These are phyloP conservation scores for Aurelia aurita DNA, from an alignment of 30 jellyfish, hydroid and myxozoan species.

Conservation along the genomic window DNA sequence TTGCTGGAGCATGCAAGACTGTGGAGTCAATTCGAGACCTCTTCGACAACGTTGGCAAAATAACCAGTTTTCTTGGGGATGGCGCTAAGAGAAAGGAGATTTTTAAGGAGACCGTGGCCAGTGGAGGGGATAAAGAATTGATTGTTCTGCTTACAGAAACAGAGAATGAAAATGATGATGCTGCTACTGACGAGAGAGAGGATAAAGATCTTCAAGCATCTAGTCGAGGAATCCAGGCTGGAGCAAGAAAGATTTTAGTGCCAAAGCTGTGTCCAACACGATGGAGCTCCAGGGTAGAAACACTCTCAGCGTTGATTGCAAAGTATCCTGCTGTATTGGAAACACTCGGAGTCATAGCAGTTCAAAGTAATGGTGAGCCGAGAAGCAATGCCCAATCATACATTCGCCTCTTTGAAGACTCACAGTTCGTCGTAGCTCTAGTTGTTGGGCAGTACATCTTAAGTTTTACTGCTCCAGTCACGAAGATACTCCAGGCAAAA, in stretches of 20 bases:
- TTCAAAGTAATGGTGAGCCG: slow-evolving; percentile 50
- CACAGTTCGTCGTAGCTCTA: slow-evolving; percentile 31
- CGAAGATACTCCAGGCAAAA: slow-evolving; percentile 48
- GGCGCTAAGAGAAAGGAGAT: slow-evolving; percentile 54
- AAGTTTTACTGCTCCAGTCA: slow-evolving; percentile 21
- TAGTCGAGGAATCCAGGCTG: slow-evolving; percentile 57
- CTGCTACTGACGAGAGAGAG: slow-evolving; percentile 49
- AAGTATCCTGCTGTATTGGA: slow-evolving; percentile 53
- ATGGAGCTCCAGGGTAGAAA: slow-evolving; percentile 63
- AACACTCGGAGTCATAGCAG: slow-evolving; percentile 54
- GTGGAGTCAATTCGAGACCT: slow-evolving; percentile 69
- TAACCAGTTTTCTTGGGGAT: slow-evolving; percentile 53
- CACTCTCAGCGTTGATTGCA: slow-evolving; percentile 54
- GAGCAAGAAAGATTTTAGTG: slow-evolving; percentile 60
- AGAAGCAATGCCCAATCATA: slow-evolving; percentile 57
- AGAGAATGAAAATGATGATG: slow-evolving; percentile 46
- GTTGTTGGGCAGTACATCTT: slow-evolving; percentile 19
- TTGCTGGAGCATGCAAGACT: slow-evolving; percentile 63
- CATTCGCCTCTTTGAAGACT: slow-evolving; percentile 45
- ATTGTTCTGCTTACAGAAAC: slow-evolving; percentile 54
- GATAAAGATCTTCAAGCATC: slow-evolving; percentile 55
- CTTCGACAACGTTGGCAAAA: slow-evolving; percentile 49
- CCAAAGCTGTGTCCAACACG: slow-evolving; percentile 65
- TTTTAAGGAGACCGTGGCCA: slow-evolving; percentile 54
- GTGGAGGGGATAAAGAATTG: slow-evolving; percentile 58